Conservation (phyloP, 1,140 invertebrate species). For the Radopholus similis region DNA sequence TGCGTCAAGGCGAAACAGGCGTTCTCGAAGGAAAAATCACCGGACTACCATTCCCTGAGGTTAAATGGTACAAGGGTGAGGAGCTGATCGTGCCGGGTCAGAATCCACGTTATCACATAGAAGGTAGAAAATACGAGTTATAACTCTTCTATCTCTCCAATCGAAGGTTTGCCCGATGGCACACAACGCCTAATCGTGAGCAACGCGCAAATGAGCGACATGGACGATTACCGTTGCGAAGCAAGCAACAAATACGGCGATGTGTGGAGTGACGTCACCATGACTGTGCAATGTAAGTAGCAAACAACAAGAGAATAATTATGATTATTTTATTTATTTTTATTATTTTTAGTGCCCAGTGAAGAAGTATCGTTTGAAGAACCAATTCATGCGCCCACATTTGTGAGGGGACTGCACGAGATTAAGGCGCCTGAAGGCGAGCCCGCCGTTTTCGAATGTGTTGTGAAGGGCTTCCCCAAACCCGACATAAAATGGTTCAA, state of each 20-base stretch:
- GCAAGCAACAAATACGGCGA: constrained; percentile 46
- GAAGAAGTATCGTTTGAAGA: neutral
- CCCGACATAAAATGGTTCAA: constrained; percentile 79
- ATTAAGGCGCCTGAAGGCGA: constrained; percentile 73
- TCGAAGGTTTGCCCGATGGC: constrained; percentile 71
- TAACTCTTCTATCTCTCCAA: too few relatives aligned
- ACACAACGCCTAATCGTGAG: constrained; percentile 73
- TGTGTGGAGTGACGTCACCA: constrained; percentile 46
- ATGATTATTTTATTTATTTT: too few relatives aligned
- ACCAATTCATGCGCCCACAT: too few relatives aligned
- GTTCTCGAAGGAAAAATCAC: constrained; percentile 81
- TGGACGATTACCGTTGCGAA: constrained; percentile 38
- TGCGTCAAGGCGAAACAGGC: constrained; percentile 76
- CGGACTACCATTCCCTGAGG: constrained; percentile 81
- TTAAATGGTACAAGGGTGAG: constrained; percentile 78
- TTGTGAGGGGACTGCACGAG: constrained; percentile 28
- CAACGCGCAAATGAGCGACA: constrained; percentile 62
- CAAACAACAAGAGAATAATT: too few relatives aligned
- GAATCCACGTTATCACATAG: constrained; percentile 60
- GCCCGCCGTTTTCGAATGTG: constrained; percentile 77
- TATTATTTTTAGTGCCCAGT: constrained; percentile 5
- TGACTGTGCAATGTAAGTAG: constrained; percentile 38
- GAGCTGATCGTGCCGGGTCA: constrained; percentile 38
- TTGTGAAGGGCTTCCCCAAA: constrained; percentile 82
- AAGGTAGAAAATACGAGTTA: too few relatives aligned